These are phyloP conservation scores for Scaptomyza hsui DNA, from an alignment of 1,140 invertebrate species.

Conservation along the genomic window DNA sequence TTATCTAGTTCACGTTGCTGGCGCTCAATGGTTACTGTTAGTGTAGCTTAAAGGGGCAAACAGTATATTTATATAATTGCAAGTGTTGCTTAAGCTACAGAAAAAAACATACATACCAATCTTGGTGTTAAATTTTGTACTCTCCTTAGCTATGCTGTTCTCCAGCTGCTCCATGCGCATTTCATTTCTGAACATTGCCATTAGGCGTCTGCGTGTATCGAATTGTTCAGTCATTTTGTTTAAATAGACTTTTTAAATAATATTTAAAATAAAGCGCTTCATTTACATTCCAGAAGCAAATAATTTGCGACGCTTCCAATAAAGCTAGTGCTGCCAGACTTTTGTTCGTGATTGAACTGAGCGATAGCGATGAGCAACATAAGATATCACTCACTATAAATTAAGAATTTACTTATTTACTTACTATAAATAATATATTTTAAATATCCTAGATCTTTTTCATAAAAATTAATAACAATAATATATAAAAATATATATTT, in stretches of 20 bases:
- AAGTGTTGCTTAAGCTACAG: not conserved
- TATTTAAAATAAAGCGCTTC: slow-evolving; percentile 50
- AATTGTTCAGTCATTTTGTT: slow-evolving; percentile 21
- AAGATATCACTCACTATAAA: not conserved
- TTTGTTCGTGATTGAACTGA: not conserved
- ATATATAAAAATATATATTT: too few species aligned
- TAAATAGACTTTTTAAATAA: not conserved
- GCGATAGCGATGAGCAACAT: not conserved
- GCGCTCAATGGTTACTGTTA: not conserved
- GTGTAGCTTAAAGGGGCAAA: slow-evolving; percentile 7
- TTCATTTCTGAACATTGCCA: slow-evolving; percentile 37
- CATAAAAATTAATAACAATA: not conserved
- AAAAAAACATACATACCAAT: slow-evolving; percentile 26
- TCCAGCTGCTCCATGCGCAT: slow-evolving; percentile 18
- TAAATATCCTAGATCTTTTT: too few species aligned
- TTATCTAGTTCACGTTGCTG: slow-evolving; percentile 35
- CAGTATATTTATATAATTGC: not conserved
- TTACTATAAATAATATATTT: too few species aligned
- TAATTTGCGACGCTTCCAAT: slow-evolving; percentile 24
- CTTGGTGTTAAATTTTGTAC: slow-evolving; percentile 31
- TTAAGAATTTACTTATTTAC: too few species aligned
- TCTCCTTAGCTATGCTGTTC: slow-evolving; percentile 26
- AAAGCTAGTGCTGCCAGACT: slow-evolving; percentile 19
- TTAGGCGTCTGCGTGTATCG: slow-evolving; percentile 35
- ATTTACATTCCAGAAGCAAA: slow-evolving; percentile 24